Conservation (phyloP, 2,113 vertebrate genomes). For the Sprattus sprattus region DNA sequence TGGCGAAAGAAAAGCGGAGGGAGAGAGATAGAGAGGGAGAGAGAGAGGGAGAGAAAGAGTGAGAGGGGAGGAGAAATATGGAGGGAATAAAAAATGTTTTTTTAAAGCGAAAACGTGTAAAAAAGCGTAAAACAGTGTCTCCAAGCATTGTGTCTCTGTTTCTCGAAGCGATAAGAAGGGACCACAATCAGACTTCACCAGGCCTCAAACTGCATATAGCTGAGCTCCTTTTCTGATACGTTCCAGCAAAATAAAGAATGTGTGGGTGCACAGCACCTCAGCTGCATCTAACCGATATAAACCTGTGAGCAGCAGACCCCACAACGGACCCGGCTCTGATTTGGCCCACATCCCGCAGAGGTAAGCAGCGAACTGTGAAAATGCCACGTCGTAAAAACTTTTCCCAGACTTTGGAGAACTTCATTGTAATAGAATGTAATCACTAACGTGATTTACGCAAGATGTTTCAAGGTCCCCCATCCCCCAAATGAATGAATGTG, state of each 20-base stretch:
- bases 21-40: constrained; percentile 3
- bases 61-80: neutral
- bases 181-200: neutral
- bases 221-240: neutral
- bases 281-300: neutral
- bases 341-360: neutral
- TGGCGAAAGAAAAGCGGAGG: neutral
- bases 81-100: neutral
- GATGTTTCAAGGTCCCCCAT: neutral
- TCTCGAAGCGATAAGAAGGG: neutral
- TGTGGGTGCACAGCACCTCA: neutral
- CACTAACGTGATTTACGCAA: neutral
- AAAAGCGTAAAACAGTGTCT: neutral
- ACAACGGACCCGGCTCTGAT: too few relatives aligned
- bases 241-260: neutral
- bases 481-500: neutral
- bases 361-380: neutral
- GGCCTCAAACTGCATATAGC: neutral
- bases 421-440: neutral
- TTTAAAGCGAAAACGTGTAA: neutral
- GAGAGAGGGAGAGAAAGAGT: neutral
- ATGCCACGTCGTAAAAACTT: neutral
- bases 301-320: neutral
- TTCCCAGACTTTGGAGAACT: neutral
- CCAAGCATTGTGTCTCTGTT: neutral